A percentile compares a stretch with the other conserved stretches of the same genome.
phyloP scores from a whole-genome alignment of 2,888 invertebrate species.

The Mystacides longicornis region DNA sequence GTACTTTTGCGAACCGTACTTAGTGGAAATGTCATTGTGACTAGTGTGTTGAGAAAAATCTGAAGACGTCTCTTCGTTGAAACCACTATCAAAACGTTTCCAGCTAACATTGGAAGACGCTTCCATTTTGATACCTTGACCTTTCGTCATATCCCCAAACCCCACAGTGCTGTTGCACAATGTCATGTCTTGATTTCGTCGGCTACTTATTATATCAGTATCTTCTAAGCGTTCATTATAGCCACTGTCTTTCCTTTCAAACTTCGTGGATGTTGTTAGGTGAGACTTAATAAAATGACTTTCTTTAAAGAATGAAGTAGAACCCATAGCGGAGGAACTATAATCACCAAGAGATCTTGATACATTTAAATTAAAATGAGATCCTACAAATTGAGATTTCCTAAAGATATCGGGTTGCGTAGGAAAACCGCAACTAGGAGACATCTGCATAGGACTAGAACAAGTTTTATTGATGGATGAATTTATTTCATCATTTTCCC shows the following conservation, averaged over 20 bases:
- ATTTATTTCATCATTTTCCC: not conserved
- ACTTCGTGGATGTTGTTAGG: not conserved
- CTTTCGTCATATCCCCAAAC: conserved; percentile 18
- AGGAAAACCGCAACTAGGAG: conserved; percentile 30
- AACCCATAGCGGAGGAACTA: not conserved
- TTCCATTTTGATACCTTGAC: conserved; percentile 31
- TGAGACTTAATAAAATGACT: not conserved
- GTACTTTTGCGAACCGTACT: conserved; percentile 30
- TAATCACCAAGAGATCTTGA: not conserved
- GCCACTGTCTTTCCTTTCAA: conserved; percentile 32
- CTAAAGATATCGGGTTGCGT: not conserved
- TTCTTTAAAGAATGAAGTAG: not conserved
- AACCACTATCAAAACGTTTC: conserved; percentile 46
- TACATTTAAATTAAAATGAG: not conserved
- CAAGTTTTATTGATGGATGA: not conserved
- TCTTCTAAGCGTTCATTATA: conserved; percentile 43
- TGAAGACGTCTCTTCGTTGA: conserved; percentile 42
- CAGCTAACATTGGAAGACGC: conserved; percentile 44
- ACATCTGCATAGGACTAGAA: conserved; percentile 38
- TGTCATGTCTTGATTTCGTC: conserved; percentile 9
- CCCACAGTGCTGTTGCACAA: conserved; percentile 15
- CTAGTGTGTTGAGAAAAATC: conserved; percentile 30
- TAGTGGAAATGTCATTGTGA: conserved; percentile 14
- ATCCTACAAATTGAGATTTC: not conserved
- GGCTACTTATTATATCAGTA: conserved; percentile 30